Base-by-base conservation (phyloP, 2,797 vertebrate species). In the Selene dorsalis region DNA sequence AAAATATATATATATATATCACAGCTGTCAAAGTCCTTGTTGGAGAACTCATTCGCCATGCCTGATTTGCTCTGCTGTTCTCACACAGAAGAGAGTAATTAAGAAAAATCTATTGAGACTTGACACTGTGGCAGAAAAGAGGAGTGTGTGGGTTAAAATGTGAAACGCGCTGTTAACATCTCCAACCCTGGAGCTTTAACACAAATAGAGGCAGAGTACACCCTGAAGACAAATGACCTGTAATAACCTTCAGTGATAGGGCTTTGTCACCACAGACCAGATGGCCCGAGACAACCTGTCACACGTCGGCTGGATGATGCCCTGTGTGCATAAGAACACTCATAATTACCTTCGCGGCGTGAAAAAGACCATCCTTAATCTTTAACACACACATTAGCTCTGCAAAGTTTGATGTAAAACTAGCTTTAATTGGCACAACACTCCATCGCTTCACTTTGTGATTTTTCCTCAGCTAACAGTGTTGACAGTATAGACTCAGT, bases 1-100 rank as follows among this genome's bases (percentile, higher is more conserved):
- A 2, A n/a, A n/a, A n/a, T n/a, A n/a, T n/a, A n/a, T n/a, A n/a
- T n/a, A n/a, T n/a, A n/a, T n/a, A n/a, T 72, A 69, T 59, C 73
- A 64, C 6, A 14, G 58, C 61, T 79, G 66, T 72, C 73, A 68
- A 65, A 58, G 63, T 73, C 56, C 28, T 64, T 73, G 72, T 68
- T 56, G 17, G 55, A 59, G 28, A 69, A 69, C 79, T 79, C 55
- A 50, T 80, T 83, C 71, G 71, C 47, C 41, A 9, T 62, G 77
- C 38, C 38, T 72, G 74, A 84, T 82, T 86, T 57, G 53, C 64
- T 69, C 69, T 7, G 28, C 66, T 75, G 45, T 55, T 81, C 65
- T 59, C 1, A 18, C 47, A 62, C 75, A 65, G 60, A 59, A 13
- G 35, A 56, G 66, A 80, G 43, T 62, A 73, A 83, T 78, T 82